These are phyloP conservation scores for Turnix velox DNA, from an alignment of 2,113 vertebrate species.

Conservation along the genomic window DNA sequence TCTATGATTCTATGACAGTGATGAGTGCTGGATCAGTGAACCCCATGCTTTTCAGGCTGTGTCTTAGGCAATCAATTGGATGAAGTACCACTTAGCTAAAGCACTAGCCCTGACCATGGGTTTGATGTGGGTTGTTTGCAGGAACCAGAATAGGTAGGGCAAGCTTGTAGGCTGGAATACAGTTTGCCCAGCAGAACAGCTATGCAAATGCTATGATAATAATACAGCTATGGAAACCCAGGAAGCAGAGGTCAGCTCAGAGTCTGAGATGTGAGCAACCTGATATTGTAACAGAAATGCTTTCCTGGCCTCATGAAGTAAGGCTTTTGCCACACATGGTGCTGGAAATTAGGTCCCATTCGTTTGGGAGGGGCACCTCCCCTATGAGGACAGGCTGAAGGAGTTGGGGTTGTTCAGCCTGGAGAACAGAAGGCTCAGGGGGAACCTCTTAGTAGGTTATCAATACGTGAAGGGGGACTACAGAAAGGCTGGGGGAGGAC, in stretches of 20 bases:
- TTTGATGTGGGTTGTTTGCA: fast-evolving
- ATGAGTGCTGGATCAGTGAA: neutral
- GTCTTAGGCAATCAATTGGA: neutral
- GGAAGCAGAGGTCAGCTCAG: neutral
- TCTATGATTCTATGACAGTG: no score
- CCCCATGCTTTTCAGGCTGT: neutral
- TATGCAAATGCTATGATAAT: neutral
- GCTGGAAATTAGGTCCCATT: no score
- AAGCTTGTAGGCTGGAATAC: neutral
- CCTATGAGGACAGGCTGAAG: no score
- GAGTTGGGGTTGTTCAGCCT: no score
- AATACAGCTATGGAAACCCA: neutral
- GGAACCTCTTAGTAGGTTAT: no score
- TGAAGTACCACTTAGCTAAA: neutral
- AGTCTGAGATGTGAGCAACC: neutral
- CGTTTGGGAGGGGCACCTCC: no score
- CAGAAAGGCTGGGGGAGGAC: no score
- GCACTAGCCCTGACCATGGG: neutral
- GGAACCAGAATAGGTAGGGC: neutral
- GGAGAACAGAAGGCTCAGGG: no score
- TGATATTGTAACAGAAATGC: neutral
- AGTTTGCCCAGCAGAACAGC: neutral
- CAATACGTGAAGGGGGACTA: no score
- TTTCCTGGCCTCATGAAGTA: no score
- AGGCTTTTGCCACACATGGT: no score